phyloP scores from a whole-genome alignment of 1,140 invertebrate genomes.

The Wiebesia pumilae region DNA sequence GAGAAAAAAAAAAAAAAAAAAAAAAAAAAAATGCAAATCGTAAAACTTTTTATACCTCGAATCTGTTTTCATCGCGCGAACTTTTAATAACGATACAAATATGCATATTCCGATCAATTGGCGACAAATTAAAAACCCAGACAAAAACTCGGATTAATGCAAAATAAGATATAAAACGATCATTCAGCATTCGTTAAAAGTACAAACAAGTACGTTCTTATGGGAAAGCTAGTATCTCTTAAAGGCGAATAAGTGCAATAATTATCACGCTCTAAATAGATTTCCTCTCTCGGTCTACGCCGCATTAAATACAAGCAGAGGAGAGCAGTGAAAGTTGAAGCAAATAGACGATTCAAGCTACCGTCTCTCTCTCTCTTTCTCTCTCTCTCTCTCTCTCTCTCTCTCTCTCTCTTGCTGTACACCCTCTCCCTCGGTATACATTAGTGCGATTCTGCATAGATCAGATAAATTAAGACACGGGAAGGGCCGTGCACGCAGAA shows the following conservation, averaged over 20 bases:
- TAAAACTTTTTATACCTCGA: too few relatives aligned
- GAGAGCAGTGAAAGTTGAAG: background rate
- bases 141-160: background rate
- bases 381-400: background rate
- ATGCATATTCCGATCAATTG: background rate
- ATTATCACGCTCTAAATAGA: conserved; percentile 21
- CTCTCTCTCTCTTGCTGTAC: background rate
- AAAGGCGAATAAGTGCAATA: background rate
- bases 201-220: background rate
- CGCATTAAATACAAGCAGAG: background rate
- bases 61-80: too few relatives aligned
- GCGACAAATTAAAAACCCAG: background rate
- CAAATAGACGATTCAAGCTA: background rate
- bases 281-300: background rate
- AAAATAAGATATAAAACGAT: background rate
- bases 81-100: background rate
- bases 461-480: conserved; percentile 20
- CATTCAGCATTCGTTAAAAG: background rate
- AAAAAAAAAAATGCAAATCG: too few relatives aligned
- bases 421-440: background rate
- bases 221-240: background rate
- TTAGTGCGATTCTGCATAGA: conserved; percentile 5
- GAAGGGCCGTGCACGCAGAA: background rate
- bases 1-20: too few relatives aligned
- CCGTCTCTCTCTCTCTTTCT: background rate